Base-by-base conservation (phyloP, 2,888 invertebrate species). In the Oscheius myriophilus region DNA sequence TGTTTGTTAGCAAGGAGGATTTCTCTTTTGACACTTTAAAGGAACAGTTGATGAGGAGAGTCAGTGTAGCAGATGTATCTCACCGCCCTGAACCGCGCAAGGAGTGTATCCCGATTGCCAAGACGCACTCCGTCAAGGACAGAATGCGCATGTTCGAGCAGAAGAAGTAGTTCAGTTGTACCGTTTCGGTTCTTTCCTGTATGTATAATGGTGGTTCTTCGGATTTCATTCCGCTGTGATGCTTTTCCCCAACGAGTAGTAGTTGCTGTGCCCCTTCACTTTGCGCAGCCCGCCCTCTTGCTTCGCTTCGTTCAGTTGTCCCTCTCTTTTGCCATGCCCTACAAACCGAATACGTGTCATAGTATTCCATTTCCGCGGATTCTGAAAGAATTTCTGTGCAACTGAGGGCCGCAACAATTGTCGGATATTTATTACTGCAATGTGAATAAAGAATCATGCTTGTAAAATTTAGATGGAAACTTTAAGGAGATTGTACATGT, bases 71-170 rank as follows among this genome's bases (percentile, higher is more conserved):
- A 18, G 68, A 67, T 43, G 70, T 21, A 12, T 25, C 42, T 39
- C 12, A 16, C 41, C n/a, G 11, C 11, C 42, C 11, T 9, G 58
- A 18, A 21, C 11, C n/a, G 6, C 33, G 26, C 18, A 63, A 63
- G 41, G 49, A 45, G 14, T 26, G 42, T 25, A 66, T 75, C 1
- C 2, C 57, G 0, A 71, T 77, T 59, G 71, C 72, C 11, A 67
- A 67, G 26, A 73, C 74, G 3, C 72, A 73, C 39, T 77, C 77
- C n/a, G 74, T 77, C 25, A 73, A 73, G 42, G 77, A 75, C 43
- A 59, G 71, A 23, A 49, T 75, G 7, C 66, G 54, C 11, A 65
- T 70, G 21, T 77, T 75, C 61, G 77, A 77, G 43, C 41, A 65
- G 18, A 65, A 55, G 23, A 49, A 49, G 54, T 25, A 33, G 33